Base-by-base conservation (phyloP, 2,113 vertebrate species). In the Sceloporus undulatus region DNA sequence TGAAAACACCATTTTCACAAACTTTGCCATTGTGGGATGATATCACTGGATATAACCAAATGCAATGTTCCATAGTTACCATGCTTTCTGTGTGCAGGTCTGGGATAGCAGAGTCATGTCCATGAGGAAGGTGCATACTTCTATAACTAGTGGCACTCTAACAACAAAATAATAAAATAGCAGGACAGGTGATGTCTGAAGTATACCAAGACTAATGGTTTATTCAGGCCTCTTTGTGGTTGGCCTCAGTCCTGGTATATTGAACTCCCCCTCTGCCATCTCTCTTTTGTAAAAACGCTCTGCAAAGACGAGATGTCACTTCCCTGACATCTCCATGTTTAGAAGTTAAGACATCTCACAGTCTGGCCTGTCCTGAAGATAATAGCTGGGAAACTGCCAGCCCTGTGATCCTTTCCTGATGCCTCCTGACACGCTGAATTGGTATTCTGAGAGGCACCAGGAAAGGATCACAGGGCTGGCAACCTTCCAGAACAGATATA, bases 361-460 rank as follows among this genome's bases (percentile, higher is more conserved):
- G 11, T 42, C 86, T 90, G n/a, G 79, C 93, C 79, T 0, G 0
- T 42, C 79, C 68, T 90, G 48, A 85, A 94, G 92, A 92, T 77
- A 76, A 94, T 54, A 92, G 88, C 86, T 91, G 96, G 94, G 92
- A 88, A 54, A 40, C 56, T 85, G 94, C 91, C 95, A 96, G 88
- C 34, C 77, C 90, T 88, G 85, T 90, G 89, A 92, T 95, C 86
- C 88, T 88, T 93, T 93, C 92, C 92, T 54, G 88, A 94, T 92
- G 91, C 79, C 90, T 92, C 86, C 90, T 68, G 11, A 56, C 81
- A 86, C 85, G 89, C 94, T 95, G 91, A 95, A 90, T 0, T 95
- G 93, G 94, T 92, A 91, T 92, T 92, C 94, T 42, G 85, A 92
- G 93, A 93, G 93, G 94, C 92, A 88, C 92, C 91, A 87, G 79